Evolutionary conservation across 2,888 invertebrate species (phyloP).

Genomic region (Eupithecia inturbata): DNA sequence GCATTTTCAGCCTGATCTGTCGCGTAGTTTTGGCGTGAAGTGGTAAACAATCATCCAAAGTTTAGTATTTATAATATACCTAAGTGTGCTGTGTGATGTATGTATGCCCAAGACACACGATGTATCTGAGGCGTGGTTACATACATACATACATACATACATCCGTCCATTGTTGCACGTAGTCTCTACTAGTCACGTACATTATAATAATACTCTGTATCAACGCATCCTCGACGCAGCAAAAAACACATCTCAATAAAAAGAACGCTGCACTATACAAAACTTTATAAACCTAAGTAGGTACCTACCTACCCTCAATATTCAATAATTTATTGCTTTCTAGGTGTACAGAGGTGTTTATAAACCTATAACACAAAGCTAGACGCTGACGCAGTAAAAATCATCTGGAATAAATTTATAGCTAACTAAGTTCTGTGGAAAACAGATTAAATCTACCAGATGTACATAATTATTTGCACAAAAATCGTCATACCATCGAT

Average conservation of each 20-base stretch:
- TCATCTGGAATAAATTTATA: background rate
- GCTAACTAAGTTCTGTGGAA: background rate
- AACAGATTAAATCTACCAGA: background rate
- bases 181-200: slow-evolving; percentile 39
- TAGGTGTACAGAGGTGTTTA: no score
- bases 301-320: no score
- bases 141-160: slow-evolving; percentile 57
- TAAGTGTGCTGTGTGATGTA: background rate
- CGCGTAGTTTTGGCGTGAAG: background rate
- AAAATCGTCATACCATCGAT: background rate
- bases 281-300: background rate
- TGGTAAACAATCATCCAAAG: background rate
- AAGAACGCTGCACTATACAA: background rate
- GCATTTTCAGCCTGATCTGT: background rate
- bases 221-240: background rate
- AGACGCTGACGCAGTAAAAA: background rate
- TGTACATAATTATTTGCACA: background rate
- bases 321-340: no score
- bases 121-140: slow-evolving; percentile 49
- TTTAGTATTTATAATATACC: background rate
- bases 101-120: slow-evolving; percentile 18
- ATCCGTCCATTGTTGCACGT: slow-evolving; percentile 63
- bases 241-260: background rate
- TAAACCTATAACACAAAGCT: background rate
- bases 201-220: slow-evolving; percentile 18